phyloP scores from a whole-genome alignment of 1,140 invertebrate species.

The Aphaenogaster floridana region DNA sequence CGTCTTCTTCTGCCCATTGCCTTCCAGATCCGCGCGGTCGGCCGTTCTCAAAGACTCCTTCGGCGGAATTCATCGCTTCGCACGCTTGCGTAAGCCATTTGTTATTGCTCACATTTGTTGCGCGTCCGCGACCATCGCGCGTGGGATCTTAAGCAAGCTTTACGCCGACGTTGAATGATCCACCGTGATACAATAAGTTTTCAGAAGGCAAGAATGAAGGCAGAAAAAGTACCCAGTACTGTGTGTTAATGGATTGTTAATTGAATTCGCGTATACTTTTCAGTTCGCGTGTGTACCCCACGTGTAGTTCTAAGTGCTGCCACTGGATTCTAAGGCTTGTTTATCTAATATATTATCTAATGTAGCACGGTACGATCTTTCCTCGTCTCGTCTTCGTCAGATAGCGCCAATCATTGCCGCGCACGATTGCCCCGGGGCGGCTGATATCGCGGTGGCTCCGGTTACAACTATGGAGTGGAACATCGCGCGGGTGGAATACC shows the following conservation, averaged over 20 bases:
- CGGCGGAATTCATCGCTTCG: conserved; percentile 36
- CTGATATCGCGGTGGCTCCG: conserved; percentile 5
- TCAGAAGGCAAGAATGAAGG: background rate
- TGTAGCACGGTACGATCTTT: background rate
- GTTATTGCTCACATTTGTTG: conserved; percentile 48
- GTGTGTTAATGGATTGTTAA: background rate
- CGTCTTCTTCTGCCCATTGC: conserved; percentile 70
- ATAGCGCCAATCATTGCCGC: conserved; percentile 49
- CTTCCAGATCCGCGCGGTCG: conserved; percentile 64
- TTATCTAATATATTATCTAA: conserved; percentile 13
- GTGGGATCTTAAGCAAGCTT: conserved; percentile 20
- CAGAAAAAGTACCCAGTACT: background rate
- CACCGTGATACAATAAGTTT: background rate
- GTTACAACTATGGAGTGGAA: conserved; percentile 14
- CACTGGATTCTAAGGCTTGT: background rate
- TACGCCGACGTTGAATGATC: conserved; percentile 16
- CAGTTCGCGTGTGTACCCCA: background rate
- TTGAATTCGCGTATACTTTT: background rate
- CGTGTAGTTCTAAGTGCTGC: background rate
- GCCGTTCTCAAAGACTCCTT: conserved; percentile 54
- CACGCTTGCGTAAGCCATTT: conserved; percentile 41
- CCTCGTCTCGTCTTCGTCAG: conserved; percentile 17
- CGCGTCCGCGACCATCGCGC: conserved; percentile 2
- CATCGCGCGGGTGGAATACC: conserved; percentile 21
- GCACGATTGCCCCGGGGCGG: conserved; percentile 26